Evolutionary conservation across 2,113 vertebrate genomes (phyloP).

Genomic region (Pyxicephalus adspersus): DNA sequence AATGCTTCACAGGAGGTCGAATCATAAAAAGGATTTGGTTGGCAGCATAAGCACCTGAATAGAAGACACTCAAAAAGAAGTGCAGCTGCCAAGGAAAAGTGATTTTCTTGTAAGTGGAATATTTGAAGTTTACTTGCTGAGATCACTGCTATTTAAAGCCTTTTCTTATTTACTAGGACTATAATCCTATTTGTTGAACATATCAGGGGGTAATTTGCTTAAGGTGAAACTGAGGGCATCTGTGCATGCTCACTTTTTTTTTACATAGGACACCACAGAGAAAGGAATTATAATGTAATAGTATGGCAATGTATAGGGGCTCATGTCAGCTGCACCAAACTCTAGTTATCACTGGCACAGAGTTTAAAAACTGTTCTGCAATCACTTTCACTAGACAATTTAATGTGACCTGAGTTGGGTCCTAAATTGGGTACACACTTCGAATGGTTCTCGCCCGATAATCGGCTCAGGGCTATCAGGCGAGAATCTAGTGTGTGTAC

Average conservation of each 20-base stretch:
- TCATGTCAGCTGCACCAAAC: too few species aligned
- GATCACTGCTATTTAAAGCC: conserved; percentile 45
- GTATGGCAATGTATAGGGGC: too few species aligned
- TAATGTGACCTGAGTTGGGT: too few species aligned
- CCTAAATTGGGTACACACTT: too few species aligned
- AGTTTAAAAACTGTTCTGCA: too few species aligned
- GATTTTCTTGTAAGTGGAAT: conserved; percentile 18
- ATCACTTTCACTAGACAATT: too few species aligned
- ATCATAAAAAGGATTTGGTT: conserved; percentile 45
- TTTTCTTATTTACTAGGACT: conserved; percentile 32
- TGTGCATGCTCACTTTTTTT: neutral
- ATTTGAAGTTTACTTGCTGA: conserved; percentile 8
- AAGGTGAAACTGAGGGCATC: neutral
- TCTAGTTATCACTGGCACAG: too few species aligned
- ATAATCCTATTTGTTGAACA: conserved; percentile 25
- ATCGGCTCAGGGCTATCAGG: too few species aligned
- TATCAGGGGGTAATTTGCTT: conserved; percentile 5
- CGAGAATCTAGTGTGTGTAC: too few species aligned
- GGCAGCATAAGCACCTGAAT: conserved; percentile 51
- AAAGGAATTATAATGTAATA: too few species aligned
- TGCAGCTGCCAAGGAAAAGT: conserved; percentile 38
- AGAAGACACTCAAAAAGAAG: conserved; percentile 33
- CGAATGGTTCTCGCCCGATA: too few species aligned
- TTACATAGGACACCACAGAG: too few species aligned
- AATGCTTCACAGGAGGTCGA: conserved; percentile 33